A percentile compares a stretch with the other conserved stretches of the same genome.
Evolutionary conservation across 1,140 invertebrate genomes (phyloP).

Genomic region (Galleria mellonella): DNA sequence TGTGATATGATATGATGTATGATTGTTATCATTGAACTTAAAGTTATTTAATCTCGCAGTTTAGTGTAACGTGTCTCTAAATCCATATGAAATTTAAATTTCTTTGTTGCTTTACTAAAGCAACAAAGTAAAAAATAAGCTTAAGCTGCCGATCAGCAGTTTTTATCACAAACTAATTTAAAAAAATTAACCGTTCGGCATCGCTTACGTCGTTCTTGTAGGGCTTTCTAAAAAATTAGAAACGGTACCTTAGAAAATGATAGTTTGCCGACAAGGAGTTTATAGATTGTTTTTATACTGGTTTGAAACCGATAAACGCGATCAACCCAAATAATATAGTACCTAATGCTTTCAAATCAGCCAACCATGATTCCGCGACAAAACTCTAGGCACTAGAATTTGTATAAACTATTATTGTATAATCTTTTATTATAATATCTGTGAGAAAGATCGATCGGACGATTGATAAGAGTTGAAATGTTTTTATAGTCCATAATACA

Average conservation of each 20-base stretch:
- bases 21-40: conserved; percentile 1
- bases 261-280: neutral
- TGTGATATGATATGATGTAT: no score
- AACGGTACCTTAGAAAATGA: conserved; percentile 1
- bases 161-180: neutral
- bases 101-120: neutral
- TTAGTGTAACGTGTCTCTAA: no score
- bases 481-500: no score
- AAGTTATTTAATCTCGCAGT: neutral
- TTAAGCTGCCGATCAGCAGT: neutral
- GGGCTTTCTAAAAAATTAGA: conserved; percentile 8
- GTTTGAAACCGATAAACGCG: conserved; percentile 3
- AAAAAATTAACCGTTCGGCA: neutral
- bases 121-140: neutral
- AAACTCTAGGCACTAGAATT: neutral
- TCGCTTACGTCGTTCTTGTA: neutral
- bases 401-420: no score
- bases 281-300: conserved; percentile 9
- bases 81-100: no score
- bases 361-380: conserved; percentile 5
- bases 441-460: no score
- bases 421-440: no score
- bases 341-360: conserved; percentile 7
- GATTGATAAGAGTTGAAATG: no score
- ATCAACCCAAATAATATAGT: conserved; percentile 11